Conservation (phyloP, 2,113 vertebrate genomes). For the Callaeas wilsoni region DNA sequence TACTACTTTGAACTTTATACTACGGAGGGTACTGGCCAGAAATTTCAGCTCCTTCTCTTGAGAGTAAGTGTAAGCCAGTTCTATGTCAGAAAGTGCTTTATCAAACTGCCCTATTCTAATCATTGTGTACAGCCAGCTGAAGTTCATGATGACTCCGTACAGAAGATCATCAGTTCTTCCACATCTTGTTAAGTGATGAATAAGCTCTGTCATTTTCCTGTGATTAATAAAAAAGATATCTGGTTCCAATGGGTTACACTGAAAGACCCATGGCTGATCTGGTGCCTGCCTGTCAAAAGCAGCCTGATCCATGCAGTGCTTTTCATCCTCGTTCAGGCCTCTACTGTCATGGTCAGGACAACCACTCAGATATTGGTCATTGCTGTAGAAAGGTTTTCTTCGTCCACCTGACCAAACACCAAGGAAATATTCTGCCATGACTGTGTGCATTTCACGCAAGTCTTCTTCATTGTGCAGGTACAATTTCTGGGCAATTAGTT, state of each 20-base stretch:
- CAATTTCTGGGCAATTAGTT: slow-evolving; percentile 94
- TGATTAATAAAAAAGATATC: slow-evolving; percentile 99
- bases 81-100: slow-evolving; percentile 90
- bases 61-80: slow-evolving; percentile 88
- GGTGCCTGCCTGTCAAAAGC: slow-evolving; percentile 94
- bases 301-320: slow-evolving; percentile 83
- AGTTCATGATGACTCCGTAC: slow-evolving; percentile 96
- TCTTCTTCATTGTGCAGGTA: slow-evolving; percentile 90
- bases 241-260: slow-evolving; percentile 94
- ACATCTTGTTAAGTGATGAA: slow-evolving; percentile 90
- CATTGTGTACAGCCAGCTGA: slow-evolving; percentile 99
- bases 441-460: slow-evolving; percentile 92
- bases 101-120: slow-evolving; percentile 98
- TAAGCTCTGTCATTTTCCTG: slow-evolving; percentile 95
- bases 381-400: slow-evolving; percentile 89
- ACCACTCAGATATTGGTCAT: slow-evolving; percentile 78
- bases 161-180: slow-evolving; percentile 93
- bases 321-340: slow-evolving; percentile 84
- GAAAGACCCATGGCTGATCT: slow-evolving; percentile 98
- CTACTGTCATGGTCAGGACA: slow-evolving; percentile 81
- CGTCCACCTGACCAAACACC: slow-evolving; percentile 94
- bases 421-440: slow-evolving; percentile 95
- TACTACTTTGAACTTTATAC: slow-evolving; percentile 88
- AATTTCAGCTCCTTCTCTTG: slow-evolving; percentile 98
- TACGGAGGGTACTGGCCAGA: slow-evolving; percentile 87